Conservation (phyloP, 1,140 invertebrate species). For the Drosophila navojoa region DNA sequence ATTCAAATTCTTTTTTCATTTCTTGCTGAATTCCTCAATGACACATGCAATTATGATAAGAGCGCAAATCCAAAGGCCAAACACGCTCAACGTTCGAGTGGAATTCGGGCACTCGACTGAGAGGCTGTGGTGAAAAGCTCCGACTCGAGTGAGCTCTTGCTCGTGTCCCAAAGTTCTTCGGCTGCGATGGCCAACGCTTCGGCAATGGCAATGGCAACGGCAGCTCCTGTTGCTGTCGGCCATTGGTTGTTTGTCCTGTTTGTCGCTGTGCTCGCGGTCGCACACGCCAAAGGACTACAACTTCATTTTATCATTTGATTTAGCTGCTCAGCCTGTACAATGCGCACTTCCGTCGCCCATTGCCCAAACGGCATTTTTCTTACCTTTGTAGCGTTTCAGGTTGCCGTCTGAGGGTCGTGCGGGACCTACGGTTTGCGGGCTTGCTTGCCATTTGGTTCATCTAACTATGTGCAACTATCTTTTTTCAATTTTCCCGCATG, state of each 20-base stretch:
- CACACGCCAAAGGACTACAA: slow-evolving; percentile 46
- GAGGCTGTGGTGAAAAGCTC: slow-evolving; percentile 18
- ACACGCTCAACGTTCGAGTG: slow-evolving; percentile 7
- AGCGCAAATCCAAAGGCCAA: slow-evolving; percentile 20
- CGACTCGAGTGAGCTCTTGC: neutral
- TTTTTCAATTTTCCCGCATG: slow-evolving; percentile 77
- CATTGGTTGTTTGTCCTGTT: slow-evolving; percentile 1
- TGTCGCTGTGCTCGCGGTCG: slow-evolving; percentile 3
- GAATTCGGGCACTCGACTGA: neutral
- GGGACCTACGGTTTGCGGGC: neutral
- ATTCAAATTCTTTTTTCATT: neutral
- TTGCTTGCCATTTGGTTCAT: slow-evolving; percentile 36
- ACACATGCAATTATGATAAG: slow-evolving; percentile 38
- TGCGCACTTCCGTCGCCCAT: slow-evolving; percentile 66
- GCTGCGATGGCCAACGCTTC: neutral
- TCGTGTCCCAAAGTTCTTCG: slow-evolving; percentile 3
- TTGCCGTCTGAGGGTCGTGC: neutral
- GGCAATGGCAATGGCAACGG: neutral
- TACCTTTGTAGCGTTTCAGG: slow-evolving; percentile 43
- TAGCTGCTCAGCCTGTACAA: slow-evolving; percentile 74
- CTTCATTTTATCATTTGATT: slow-evolving; percentile 80
- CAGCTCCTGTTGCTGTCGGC: slow-evolving; percentile 59
- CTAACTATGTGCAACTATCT: slow-evolving; percentile 72
- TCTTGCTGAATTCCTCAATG: neutral
- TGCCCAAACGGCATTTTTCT: slow-evolving; percentile 49